phyloP scores from a whole-genome alignment of 1,140 invertebrate species.

The Eulimnadia texana region DNA sequence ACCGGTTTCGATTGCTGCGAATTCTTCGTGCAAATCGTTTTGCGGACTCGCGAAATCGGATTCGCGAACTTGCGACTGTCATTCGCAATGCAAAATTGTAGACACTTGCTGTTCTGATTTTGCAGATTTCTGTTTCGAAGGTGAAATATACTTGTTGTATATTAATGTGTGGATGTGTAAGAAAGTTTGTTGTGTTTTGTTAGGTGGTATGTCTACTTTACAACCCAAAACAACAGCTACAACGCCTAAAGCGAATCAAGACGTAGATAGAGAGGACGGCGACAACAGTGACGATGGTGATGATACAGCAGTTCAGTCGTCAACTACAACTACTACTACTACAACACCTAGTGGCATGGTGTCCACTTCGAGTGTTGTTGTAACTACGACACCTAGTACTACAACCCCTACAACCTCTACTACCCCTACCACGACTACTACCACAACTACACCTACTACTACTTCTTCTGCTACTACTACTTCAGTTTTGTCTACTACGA shows the following conservation, averaged over 20 bases:
- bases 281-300: background rate
- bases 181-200: too few species aligned
- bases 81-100: slow-evolving; percentile 29
- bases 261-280: background rate
- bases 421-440: background rate
- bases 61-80: slow-evolving; percentile 28
- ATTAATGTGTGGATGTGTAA: too few species aligned
- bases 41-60: background rate
- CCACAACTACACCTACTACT: background rate
- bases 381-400: too few species aligned
- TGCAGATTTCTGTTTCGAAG: slow-evolving; percentile 29
- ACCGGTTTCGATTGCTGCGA: background rate
- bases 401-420: background rate
- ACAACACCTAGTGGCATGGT: too few species aligned
- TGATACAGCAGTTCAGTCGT: background rate
- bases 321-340: background rate
- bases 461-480: background rate
- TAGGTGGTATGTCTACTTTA: too few species aligned
- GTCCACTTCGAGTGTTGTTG: too few species aligned
- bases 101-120: slow-evolving; percentile 34
- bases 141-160: slow-evolving; percentile 21
- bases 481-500: background rate
- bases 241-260: background rate
- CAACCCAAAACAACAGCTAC: background rate
- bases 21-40: background rate